Percentiles rank a stretch among this genome's conserved stretches.
These are phyloP conservation scores for Eumerus sabulonum DNA, from an alignment of 2,888 invertebrate genomes.

Conservation along the genomic window DNA sequence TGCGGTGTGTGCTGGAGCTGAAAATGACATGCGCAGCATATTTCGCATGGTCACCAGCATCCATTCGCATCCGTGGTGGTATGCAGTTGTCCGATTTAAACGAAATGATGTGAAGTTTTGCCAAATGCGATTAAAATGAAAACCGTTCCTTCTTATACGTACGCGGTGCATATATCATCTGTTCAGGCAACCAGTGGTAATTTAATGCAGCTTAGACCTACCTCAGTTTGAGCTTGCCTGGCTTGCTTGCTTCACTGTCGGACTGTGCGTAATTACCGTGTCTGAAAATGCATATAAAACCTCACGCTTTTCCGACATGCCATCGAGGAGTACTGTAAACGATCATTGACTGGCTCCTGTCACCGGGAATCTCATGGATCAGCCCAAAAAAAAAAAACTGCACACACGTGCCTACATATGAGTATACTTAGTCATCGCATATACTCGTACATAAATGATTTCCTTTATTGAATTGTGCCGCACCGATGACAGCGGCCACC, in stretches of 20 bases:
- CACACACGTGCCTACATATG: not conserved
- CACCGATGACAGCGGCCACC: conserved; percentile 63
- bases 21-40: conserved; percentile 67
- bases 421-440: not conserved
- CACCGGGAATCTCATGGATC: conserved; percentile 37
- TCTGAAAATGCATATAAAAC: conserved; percentile 34
- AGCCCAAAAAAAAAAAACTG: conserved; percentile 33
- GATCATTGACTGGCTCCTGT: conserved; percentile 16
- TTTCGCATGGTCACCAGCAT: conserved; percentile 47
- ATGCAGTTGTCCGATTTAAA: conserved; percentile 61
- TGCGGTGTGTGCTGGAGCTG: conserved; percentile 58
- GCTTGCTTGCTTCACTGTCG: too few species aligned
- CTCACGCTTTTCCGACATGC: conserved; percentile 55
- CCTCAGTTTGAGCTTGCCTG: conserved; percentile 21
- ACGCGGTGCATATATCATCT: conserved; percentile 8
- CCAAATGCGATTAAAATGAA: conserved; percentile 68
- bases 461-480: conserved; percentile 65
- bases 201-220: conserved; percentile 69
- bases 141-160: conserved; percentile 19
- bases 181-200: conserved; percentile 40
- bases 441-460: conserved; percentile 55
- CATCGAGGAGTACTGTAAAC: conserved; percentile 7
- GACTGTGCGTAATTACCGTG: conserved; percentile 58
- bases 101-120: conserved; percentile 64
- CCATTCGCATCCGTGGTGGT: conserved; percentile 29